Conservation (phyloP, 2,797 vertebrate genomes). For the Sitta carolinensis region DNA sequence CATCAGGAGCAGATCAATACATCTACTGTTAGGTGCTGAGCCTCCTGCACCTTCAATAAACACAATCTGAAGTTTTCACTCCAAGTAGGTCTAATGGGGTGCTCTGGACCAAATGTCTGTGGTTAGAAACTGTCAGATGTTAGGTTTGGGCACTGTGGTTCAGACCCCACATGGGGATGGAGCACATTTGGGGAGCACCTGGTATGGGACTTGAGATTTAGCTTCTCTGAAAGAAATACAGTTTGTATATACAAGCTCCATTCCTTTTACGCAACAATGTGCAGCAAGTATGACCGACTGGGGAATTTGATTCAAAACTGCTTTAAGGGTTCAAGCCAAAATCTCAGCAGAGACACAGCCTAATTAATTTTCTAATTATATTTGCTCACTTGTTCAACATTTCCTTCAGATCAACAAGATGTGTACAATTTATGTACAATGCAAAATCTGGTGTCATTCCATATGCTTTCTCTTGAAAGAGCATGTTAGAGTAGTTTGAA, state of each 20-base stretch:
- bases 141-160: background rate
- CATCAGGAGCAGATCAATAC: background rate
- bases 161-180: rapidly evolving
- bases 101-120: background rate
- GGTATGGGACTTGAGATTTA: background rate
- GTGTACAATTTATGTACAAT: background rate
- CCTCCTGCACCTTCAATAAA: background rate
- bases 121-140: background rate
- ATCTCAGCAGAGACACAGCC: background rate
- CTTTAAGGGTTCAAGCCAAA: background rate
- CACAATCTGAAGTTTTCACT: background rate
- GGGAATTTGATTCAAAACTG: background rate
- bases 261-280: background rate
- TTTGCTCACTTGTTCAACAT: background rate
- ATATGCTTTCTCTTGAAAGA: background rate
- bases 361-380: background rate
- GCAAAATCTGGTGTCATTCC: background rate
- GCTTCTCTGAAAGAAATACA: background rate
- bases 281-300: background rate
- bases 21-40: background rate
- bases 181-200: slow-evolving; percentile 22
- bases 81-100: background rate
- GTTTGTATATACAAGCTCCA: background rate
- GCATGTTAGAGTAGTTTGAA: background rate
- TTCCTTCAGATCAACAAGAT: background rate